Conservation (phyloP, 2,797 vertebrate genomes). For the Sandelia bainsii region DNA sequence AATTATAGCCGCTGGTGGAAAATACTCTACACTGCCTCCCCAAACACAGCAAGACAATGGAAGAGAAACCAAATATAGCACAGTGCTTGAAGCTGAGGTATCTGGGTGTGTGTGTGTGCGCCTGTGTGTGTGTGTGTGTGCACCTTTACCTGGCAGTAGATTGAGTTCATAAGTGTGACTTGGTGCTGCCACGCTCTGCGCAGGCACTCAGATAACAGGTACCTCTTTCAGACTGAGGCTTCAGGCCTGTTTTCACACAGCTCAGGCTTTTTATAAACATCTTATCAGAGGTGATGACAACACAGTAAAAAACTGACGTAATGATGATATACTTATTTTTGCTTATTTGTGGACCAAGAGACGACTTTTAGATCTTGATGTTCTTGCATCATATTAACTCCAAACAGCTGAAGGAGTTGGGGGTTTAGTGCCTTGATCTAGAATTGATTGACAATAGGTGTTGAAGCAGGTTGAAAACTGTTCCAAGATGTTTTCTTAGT, state of each 20-base stretch:
- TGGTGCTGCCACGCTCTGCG: slow-evolving; percentile 15
- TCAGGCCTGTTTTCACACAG: not conserved
- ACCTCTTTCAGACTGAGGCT: not conserved
- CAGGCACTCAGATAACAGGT: slow-evolving; percentile 22
- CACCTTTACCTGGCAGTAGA: not conserved
- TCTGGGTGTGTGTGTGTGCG: slow-evolving; percentile 8
- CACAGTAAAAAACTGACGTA: not conserved
- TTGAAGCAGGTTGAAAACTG: not conserved
- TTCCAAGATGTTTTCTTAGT: too few relatives aligned
- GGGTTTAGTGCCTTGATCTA: not conserved
- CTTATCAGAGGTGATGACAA: slow-evolving; percentile 34
- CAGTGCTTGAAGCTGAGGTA: slow-evolving; percentile 5
- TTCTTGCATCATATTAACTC: not conserved
- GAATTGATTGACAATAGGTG: not conserved
- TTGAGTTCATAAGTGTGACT: slow-evolving; percentile 7
- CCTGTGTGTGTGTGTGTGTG: not conserved
- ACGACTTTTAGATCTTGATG: not conserved
- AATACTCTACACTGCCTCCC: not conserved
- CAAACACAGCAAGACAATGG: slow-evolving; percentile 35
- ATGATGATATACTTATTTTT: not conserved
- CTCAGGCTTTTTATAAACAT: slow-evolving; percentile 42
- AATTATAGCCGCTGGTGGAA: slow-evolving; percentile 27
- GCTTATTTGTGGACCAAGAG: not conserved
- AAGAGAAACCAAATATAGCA: slow-evolving; percentile 7
- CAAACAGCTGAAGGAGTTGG: not conserved